Percentiles rank a stretch among this genome's conserved stretches.
These are phyloP conservation scores for Neoscelio sp. DNA, from an alignment of 2,888 invertebrate genomes.

Conservation along the genomic window DNA sequence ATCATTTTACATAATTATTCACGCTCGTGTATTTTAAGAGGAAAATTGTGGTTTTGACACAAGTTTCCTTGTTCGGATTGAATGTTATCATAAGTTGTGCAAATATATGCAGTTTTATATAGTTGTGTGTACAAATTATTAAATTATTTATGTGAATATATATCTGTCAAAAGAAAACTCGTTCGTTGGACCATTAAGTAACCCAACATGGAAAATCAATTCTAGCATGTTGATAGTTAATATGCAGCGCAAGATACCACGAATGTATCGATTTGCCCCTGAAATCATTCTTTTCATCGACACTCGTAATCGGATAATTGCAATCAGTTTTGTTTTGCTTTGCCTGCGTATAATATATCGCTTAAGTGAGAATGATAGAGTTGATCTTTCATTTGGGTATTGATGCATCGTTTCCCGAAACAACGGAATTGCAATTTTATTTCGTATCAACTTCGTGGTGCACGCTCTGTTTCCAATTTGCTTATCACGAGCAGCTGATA, in stretches of 20 bases:
- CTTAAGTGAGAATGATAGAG: conserved; percentile 17
- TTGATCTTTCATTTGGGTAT: conserved; percentile 28
- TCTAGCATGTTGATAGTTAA: too few relatives aligned
- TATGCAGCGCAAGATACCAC: too few relatives aligned
- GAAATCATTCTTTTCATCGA: conserved; percentile 1
- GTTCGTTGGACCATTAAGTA: too few relatives aligned
- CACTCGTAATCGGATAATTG: conserved; percentile 13
- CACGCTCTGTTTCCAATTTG: conserved; percentile 24
- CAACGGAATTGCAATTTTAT: conserved; percentile 28
- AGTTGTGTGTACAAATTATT: too few relatives aligned
- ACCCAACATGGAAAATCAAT: too few relatives aligned
- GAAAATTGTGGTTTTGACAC: conserved; percentile 17
- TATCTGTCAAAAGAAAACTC: too few relatives aligned
- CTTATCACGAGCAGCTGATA: conserved; percentile 19
- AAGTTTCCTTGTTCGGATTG: conserved; percentile 12
- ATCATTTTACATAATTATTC: conserved; percentile 39
- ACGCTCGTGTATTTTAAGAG: conserved; percentile 9
- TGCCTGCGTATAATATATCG: neutral
- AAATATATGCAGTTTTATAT: too few relatives aligned
- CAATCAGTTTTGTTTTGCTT: conserved; percentile 1
- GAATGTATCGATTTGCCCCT: too few relatives aligned
- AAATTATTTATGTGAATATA: too few relatives aligned
- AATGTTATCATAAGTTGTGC: too few relatives aligned
- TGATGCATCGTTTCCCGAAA: conserved; percentile 17
- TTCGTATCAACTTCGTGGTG: conserved; percentile 11